phyloP scores from a whole-genome alignment of 2,113 vertebrate species.

The Prietella phreatophila region DNA sequence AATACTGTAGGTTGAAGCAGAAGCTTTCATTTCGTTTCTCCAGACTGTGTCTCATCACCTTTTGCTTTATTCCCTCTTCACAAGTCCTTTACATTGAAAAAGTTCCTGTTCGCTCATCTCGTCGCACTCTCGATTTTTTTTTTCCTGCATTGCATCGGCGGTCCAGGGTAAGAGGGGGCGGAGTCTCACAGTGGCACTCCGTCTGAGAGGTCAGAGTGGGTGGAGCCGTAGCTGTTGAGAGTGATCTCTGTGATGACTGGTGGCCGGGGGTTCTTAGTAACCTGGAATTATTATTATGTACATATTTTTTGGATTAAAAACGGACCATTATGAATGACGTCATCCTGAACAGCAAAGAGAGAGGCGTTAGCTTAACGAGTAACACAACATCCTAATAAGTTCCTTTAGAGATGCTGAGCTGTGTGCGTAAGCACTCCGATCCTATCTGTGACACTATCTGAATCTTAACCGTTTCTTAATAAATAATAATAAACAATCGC shows the following conservation, averaged over 20 bases:
- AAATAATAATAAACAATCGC: background rate
- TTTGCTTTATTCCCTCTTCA: background rate
- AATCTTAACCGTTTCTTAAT: background rate
- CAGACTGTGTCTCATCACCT: background rate
- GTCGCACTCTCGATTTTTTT: background rate
- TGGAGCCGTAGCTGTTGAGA: slow-evolving; percentile 69
- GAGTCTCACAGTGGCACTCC: slow-evolving; percentile 69
- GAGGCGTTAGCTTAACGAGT: background rate
- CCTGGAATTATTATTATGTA: slow-evolving; percentile 46
- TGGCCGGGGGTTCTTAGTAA: slow-evolving; percentile 57
- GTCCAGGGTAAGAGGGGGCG: background rate
- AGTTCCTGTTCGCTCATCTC: background rate
- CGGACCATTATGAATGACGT: background rate
- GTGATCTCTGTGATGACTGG: slow-evolving; percentile 64
- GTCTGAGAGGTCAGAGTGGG: slow-evolving; percentile 75
- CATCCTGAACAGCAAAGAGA: background rate
- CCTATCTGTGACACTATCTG: background rate
- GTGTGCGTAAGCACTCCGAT: background rate
- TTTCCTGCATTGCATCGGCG: background rate
- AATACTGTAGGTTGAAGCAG: background rate
- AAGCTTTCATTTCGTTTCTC: slow-evolving; percentile 1
- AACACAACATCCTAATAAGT: background rate
- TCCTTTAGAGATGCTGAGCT: background rate
- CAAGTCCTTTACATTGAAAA: background rate
- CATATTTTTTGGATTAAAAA: background rate